These are phyloP conservation scores for Sphaeramia orbicularis DNA, from an alignment of 2,797 vertebrate species.

Conservation along the genomic window DNA sequence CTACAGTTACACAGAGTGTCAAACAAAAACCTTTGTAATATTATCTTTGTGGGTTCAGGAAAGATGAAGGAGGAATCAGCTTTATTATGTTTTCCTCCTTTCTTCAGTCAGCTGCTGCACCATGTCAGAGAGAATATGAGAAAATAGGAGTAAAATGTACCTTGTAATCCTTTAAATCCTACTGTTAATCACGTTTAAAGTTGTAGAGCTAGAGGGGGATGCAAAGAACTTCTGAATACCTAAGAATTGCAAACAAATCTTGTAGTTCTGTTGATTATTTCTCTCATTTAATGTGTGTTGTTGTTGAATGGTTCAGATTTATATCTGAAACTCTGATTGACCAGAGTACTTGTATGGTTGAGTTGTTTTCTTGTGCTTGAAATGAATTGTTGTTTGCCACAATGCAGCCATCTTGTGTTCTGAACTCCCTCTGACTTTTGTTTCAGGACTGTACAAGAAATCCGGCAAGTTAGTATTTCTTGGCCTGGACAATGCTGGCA, in stretches of 20 bases:
- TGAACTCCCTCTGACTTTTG: constrained; percentile 32
- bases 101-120: not conserved
- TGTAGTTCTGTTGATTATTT: no score
- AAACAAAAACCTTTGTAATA: constrained; percentile 20
- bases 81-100: not conserved
- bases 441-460: constrained; percentile 97
- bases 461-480: constrained; percentile 98
- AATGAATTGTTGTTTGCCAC: not conserved
- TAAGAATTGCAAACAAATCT: no score
- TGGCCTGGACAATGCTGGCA: constrained; percentile 98
- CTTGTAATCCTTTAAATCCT: not conserved
- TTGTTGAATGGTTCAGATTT: no score
- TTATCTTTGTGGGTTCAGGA: not conserved
- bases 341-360: not conserved
- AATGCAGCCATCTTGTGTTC: not conserved
- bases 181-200: no score
- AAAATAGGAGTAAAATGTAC: not conserved
- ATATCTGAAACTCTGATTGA: not conserved
- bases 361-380: not conserved
- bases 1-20: constrained; percentile 35
- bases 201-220: no score
- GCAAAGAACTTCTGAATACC: no score
- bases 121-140: not conserved
- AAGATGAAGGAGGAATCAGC: constrained; percentile 8
- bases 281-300: no score